Percentiles rank a stretch among this genome's conserved stretches.
Conservation (phyloP, 2,113 vertebrate genomes). For the Microtus oregoni region DNA sequence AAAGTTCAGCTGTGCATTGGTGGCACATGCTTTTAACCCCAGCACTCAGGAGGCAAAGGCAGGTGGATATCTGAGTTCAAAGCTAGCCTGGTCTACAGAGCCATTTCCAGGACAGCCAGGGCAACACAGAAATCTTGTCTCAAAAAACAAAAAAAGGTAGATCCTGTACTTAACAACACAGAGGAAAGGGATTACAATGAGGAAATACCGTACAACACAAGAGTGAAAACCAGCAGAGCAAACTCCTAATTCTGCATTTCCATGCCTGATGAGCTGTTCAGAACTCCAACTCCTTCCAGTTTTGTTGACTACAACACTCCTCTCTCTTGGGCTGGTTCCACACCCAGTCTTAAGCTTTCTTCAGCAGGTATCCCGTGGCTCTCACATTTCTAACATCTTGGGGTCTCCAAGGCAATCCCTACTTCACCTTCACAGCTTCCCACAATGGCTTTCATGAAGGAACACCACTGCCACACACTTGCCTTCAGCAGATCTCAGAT, state of each 20-base stretch:
- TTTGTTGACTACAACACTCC: neutral
- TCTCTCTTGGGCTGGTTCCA: neutral
- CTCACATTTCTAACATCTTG: neutral
- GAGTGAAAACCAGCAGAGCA: neutral
- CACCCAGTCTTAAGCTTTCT: neutral
- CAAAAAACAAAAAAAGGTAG: neutral
- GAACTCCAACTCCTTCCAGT: neutral
- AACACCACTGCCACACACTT: neutral
- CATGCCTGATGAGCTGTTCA: neutral
- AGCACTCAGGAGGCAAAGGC: neutral
- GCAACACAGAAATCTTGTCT: too few species aligned
- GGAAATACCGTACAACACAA: neutral
- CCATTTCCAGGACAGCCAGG: neutral
- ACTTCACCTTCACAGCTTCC: neutral
- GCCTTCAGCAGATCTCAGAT: neutral
- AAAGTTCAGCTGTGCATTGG: neutral
- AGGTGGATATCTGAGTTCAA: neutral
- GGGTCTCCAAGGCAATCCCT: neutral
- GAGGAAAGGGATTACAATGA: neutral
- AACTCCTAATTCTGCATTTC: neutral
- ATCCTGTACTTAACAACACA: neutral
- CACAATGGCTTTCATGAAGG: neutral
- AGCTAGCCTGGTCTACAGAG: too few species aligned
- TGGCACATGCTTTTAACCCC: neutral
- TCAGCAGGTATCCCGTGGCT: neutral